Percentiles rank a stretch among this genome's conserved stretches.
Conservation (phyloP, 2,888 invertebrate species). For the Pristionchus japonicus region DNA sequence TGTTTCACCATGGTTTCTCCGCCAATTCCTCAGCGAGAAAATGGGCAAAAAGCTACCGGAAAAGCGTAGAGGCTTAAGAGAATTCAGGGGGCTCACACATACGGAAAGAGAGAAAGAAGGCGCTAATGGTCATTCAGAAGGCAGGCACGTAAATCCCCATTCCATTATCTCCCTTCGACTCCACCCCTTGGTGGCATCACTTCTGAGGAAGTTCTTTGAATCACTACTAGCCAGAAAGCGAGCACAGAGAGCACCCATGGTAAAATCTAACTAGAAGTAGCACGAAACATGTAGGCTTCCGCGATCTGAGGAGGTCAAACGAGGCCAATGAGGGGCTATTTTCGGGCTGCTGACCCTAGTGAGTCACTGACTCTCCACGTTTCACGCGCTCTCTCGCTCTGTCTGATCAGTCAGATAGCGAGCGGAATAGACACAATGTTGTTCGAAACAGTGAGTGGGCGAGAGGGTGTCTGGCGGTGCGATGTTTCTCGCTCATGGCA, state of each 20-base stretch:
- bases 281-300: too few species aligned
- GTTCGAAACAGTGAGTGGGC: background rate
- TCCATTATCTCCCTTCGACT: background rate
- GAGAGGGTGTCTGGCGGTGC: background rate
- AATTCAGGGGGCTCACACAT: background rate
- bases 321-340: background rate
- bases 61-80: background rate
- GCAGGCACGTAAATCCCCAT: background rate
- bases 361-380: background rate
- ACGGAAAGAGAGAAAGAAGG: background rate
- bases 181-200: background rate
- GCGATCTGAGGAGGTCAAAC: too few species aligned
- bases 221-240: too few species aligned
- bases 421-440: background rate
- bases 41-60: background rate
- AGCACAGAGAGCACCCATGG: too few species aligned
- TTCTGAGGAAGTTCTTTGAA: background rate
- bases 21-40: background rate
- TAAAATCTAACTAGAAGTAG: too few species aligned
- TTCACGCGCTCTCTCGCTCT: too few species aligned
- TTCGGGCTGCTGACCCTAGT: background rate
- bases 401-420: background rate
- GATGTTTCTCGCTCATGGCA: background rate
- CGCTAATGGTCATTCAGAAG: conserved; percentile 21
- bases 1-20: conserved; percentile 14